Evolutionary conservation across 2,888 invertebrate genomes (phyloP).

Genomic region (Tenthredo distinguenda): DNA sequence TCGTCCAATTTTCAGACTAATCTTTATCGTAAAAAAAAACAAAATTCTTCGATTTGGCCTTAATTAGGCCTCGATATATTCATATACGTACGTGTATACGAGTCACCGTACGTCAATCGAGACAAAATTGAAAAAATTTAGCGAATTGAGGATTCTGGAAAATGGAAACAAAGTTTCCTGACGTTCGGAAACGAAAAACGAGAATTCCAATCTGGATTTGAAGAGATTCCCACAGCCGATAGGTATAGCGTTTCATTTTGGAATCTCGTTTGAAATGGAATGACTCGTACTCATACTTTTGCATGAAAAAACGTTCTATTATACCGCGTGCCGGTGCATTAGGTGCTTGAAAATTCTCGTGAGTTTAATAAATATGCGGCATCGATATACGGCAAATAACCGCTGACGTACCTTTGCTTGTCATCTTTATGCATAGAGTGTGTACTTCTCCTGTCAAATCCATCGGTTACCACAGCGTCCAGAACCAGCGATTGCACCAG

Average conservation of each 20-base stretch:
- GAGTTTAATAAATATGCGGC: conserved; percentile 11
- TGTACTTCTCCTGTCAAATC: conserved; percentile 84
- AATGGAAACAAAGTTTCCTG: neutral
- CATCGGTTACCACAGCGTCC: conserved; percentile 94
- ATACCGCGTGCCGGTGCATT: conserved; percentile 49
- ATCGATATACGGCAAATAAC: neutral
- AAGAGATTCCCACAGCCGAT: neutral
- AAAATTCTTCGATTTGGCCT: neutral
- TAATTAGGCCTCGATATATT: conserved; percentile 5
- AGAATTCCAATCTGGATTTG: neutral
- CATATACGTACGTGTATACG: neutral
- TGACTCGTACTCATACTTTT: neutral
- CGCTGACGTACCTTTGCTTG: conserved; percentile 82
- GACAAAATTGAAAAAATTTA: neutral
- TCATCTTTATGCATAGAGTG: conserved; percentile 79
- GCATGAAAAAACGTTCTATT: conserved; percentile 4
- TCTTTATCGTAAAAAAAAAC: neutral
- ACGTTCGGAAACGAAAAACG: neutral
- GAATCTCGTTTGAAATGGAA: neutral
- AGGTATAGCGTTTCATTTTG: neutral
- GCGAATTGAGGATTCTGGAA: neutral
- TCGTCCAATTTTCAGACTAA: neutral
- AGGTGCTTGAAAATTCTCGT: conserved; percentile 43
- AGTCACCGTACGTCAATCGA: neutral
- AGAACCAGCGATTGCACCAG: conserved; percentile 93